Evolutionary conservation across 2,113 vertebrate species (phyloP).

Genomic region (Raja brachyura): DNA sequence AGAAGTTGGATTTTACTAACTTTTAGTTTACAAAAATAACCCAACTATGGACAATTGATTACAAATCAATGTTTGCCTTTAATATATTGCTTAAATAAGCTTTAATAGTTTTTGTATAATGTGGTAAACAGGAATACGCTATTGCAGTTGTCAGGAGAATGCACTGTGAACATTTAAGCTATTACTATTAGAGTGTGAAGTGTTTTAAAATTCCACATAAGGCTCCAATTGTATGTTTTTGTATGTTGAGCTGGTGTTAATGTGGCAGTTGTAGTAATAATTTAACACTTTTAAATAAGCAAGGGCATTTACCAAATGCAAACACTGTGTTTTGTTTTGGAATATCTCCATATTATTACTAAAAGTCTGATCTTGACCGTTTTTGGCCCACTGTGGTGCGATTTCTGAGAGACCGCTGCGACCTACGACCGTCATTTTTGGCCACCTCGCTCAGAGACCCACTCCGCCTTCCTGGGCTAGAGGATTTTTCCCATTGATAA

Average conservation of each 20-base stretch:
- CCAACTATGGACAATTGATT: background rate
- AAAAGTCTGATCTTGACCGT: too few relatives aligned
- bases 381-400: too few relatives aligned
- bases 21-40: background rate
- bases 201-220: constrained; percentile 1
- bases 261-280: background rate
- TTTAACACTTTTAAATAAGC: background rate
- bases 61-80: background rate
- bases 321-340: background rate
- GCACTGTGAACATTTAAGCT: background rate
- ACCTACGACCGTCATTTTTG: too few relatives aligned
- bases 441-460: too few relatives aligned
- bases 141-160: background rate
- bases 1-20: background rate
- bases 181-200: background rate
- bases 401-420: too few relatives aligned
- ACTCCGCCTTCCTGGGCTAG: too few relatives aligned
- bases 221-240: background rate
- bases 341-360: too few relatives aligned
- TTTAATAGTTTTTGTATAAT: background rate
- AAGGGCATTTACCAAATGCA: background rate
- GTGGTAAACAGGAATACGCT: background rate
- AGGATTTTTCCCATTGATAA: too few relatives aligned
- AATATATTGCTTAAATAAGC: constrained; percentile 5
- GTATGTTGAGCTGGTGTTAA: background rate